phyloP scores from a whole-genome alignment of 2,113 vertebrate genomes.

The Dasyornis broadbenti region DNA sequence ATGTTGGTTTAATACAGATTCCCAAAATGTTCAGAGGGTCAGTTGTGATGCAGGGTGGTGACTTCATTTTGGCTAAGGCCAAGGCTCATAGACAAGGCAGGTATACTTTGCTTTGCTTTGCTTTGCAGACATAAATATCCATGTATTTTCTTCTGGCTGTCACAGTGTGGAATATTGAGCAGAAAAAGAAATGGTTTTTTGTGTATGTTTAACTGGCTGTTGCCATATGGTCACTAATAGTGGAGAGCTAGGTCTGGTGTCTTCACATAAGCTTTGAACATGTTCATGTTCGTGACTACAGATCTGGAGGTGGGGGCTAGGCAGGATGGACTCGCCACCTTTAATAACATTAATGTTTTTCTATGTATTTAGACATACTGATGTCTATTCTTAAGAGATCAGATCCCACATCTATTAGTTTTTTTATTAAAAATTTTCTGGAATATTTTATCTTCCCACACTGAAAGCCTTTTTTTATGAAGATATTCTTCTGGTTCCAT shows the following conservation, averaged over 20 bases:
- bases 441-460: constrained; percentile 26
- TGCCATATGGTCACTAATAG: neutral
- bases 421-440: constrained; percentile 19
- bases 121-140: neutral
- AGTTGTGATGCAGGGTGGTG: neutral
- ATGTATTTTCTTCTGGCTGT: neutral
- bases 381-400: neutral
- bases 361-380: neutral
- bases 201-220: neutral
- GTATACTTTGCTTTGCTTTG: neutral
- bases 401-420: neutral
- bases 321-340: neutral
- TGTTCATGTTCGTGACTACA: neutral
- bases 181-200: neutral
- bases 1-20: neutral
- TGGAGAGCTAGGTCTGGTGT: neutral
- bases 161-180: neutral
- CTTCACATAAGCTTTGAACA: neutral
- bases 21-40: neutral
- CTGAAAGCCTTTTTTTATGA: neutral
- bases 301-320: neutral
- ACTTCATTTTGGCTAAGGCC: neutral
- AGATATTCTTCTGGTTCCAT: neutral
- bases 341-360: constrained; percentile 14
- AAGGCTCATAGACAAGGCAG: neutral